Evolutionary conservation across 2,113 vertebrate species (phyloP), one percentile per base, ranked within the genome.

Genomic region (Aegithalos caudatus): DNA sequence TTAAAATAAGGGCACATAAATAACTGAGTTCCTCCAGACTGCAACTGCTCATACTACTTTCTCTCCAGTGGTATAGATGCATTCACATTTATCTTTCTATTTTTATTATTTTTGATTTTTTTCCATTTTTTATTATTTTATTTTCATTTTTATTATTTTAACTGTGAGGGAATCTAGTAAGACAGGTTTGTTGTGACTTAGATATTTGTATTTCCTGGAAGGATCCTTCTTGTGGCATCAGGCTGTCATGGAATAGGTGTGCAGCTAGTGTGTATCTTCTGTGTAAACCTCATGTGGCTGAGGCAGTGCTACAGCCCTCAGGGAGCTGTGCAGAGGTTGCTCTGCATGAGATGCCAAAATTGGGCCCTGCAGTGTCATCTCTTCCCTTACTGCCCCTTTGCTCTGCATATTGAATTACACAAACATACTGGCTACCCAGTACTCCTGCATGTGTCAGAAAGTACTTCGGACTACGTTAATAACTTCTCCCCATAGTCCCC

Each of bases 221-320:
- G 1, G 9, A 71, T 15, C 2, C 6, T 17, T 35, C 38, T 25
- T 21, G 18, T 2, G 19, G 42, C 38, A 47, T 27, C 23, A 83
- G 54, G 9, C 60, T 9, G 8, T 20, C 44, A 56, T 5, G 53
- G 15, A 25, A n/a, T 11, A 27, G 21, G 6, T 31, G 37, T 42
- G 53, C 9, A 31, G 7, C 17, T 14, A 13, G 13, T 35, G 20
- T 25, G 37, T 9, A 22, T 17, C 40, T 29, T 19, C 18, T 5
- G 0, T 0, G 3, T 27, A 54, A 67, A 28, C 8, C 10, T 10
- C 6, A 4, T 8, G 64, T 13, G 40, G 18, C 27, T 33, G 57
- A 45, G 48, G 40, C 53, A 56, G 22, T 4, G 20, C 27, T 23
- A 6, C 27, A 21, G 22, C 27, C 47, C 8, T 35, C 23, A 3